These are phyloP conservation scores for Benitochromis conjunctus DNA, from an alignment of 2,113 vertebrate genomes.

Conservation along the genomic window DNA sequence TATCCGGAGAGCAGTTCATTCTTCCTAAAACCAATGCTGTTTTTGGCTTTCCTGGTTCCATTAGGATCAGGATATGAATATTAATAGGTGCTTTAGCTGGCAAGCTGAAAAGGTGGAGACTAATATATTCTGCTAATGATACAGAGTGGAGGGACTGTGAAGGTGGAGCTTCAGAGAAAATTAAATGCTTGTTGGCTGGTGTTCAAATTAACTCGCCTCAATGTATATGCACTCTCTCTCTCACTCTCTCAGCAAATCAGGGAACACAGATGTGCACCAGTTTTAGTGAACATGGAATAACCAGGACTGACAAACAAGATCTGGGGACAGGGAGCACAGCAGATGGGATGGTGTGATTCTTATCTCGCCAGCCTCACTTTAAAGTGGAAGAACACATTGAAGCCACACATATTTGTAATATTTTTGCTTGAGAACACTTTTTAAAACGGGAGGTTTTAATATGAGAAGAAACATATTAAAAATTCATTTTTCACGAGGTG, in stretches of 20 bases:
- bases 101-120: conserved; percentile 31
- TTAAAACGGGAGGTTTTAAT: background rate
- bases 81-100: conserved; percentile 42
- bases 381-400: background rate
- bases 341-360: background rate
- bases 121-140: conserved; percentile 60
- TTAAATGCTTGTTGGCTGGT: conserved; percentile 56
- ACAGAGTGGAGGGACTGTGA: conserved; percentile 48
- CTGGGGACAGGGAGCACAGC: background rate
- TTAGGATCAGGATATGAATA: conserved; percentile 41
- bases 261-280: conserved; percentile 1
- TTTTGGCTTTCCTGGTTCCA: conserved; percentile 23
- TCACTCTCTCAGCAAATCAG: background rate
- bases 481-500: background rate
- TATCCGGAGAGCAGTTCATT: conserved; percentile 2
- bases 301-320: background rate
- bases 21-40: background rate
- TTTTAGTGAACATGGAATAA: background rate
- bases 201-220: conserved; percentile 42
- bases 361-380: background rate
- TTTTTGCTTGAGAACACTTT: background rate
- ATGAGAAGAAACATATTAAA: background rate
- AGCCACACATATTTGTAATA: background rate
- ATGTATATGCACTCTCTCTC: background rate
- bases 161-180: conserved; percentile 47